A percentile compares a stretch with the other conserved stretches of the same genome.
Conservation (phyloP, 2,888 invertebrate genomes). For the Agrypnus murinus region DNA sequence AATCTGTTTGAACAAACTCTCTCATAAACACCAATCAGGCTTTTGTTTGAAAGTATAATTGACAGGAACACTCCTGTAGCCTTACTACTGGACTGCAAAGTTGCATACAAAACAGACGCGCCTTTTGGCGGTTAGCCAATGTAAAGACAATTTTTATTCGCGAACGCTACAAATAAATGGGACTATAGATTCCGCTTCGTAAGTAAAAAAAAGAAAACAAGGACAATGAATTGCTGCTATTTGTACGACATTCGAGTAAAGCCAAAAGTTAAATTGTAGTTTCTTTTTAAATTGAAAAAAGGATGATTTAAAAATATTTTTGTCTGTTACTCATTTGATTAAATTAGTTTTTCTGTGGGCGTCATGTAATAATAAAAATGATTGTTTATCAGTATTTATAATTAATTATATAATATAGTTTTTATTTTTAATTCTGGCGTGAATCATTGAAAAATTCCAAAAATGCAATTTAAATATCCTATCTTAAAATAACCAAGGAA, state of each 20-base stretch:
- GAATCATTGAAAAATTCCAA: too few species aligned
- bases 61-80: conserved; percentile 42
- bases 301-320: too few species aligned
- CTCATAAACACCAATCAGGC: conserved; percentile 36
- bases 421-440: too few species aligned
- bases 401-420: too few species aligned
- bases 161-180: not conserved
- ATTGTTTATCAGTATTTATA: too few species aligned
- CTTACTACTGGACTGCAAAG: conserved; percentile 28
- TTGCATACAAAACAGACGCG: conserved; percentile 26
- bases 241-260: not conserved
- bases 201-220: conserved; percentile 25
- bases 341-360: too few species aligned
- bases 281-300: too few species aligned
- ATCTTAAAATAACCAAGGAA: too few species aligned
- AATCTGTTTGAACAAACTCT: conserved; percentile 14
- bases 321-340: too few species aligned
- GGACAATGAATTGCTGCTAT: conserved; percentile 12
- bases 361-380: too few species aligned
- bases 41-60: conserved; percentile 43
- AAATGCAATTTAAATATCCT: too few species aligned
- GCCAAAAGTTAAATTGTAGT: too few species aligned
- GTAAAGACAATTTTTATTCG: conserved; percentile 13
- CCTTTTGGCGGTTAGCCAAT: conserved; percentile 37
- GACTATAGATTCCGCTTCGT: conserved; percentile 14